Evolutionary conservation across 2,113 vertebrate species (phyloP).

Genomic region (Heloderma charlesbogerti): DNA sequence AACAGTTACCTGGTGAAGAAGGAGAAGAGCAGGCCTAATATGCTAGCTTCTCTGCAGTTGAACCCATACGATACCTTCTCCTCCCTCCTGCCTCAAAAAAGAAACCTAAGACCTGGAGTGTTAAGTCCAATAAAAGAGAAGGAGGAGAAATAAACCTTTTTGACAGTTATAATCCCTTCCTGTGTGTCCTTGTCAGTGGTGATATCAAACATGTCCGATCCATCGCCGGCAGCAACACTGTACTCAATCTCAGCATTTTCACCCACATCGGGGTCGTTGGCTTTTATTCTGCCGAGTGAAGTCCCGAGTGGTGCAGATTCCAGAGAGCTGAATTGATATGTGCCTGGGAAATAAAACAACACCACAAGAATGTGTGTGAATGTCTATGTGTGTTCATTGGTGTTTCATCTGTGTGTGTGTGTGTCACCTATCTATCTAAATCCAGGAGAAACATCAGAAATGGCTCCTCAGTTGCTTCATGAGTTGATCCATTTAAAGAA

Average conservation of each 20-base stretch:
- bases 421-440: too few species aligned
- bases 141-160: conserved; percentile 83
- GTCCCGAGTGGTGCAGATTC: conserved; percentile 90
- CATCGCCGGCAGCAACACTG: conserved; percentile 85
- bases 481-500: neutral
- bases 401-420: conserved; percentile 8
- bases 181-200: conserved; percentile 92
- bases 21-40: conserved; percentile 62
- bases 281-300: conserved; percentile 91
- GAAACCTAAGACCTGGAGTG: conserved; percentile 39
- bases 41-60: conserved; percentile 50
- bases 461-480: conserved; percentile 17
- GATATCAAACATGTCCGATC: conserved; percentile 89
- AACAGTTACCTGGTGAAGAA: conserved; percentile 55
- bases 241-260: conserved; percentile 93
- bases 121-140: conserved; percentile 64
- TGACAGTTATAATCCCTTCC: conserved; percentile 93
- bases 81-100: conserved; percentile 35
- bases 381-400: neutral
- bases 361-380: neutral
- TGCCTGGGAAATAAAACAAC: conserved; percentile 79
- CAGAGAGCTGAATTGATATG: conserved; percentile 87
- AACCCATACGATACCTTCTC: conserved; percentile 50
- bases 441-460: conserved; percentile 13
- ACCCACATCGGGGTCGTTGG: conserved; percentile 90